Conservation (phyloP, 2,113 vertebrate genomes). For the Pteronura brasiliensis region DNA sequence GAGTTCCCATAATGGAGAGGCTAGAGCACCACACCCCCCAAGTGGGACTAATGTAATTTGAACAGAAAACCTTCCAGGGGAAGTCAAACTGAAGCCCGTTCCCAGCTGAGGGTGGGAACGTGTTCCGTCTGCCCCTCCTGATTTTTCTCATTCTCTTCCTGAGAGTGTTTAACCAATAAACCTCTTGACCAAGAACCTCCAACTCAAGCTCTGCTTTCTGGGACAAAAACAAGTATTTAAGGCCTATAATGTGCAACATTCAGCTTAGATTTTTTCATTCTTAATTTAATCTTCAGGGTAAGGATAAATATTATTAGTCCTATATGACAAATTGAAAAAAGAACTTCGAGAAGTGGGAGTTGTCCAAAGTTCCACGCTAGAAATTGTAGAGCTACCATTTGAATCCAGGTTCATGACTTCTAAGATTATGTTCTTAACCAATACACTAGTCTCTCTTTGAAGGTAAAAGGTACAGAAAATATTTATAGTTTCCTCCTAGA, state of each 20-base stretch:
- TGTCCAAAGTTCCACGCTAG: neutral
- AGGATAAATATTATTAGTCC: neutral
- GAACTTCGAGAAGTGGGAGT: neutral
- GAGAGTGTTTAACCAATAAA: neutral
- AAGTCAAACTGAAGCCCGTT: neutral
- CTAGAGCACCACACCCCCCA: accelerated
- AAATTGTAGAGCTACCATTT: neutral
- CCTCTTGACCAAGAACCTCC: neutral
- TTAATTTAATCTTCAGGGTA: neutral
- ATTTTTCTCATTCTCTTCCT: neutral
- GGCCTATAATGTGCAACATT: neutral
- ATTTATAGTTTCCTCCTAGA: neutral
- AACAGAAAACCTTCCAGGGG: neutral
- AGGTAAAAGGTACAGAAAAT: neutral
- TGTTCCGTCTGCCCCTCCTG: neutral
- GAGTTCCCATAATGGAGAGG: neutral
- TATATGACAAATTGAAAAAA: neutral
- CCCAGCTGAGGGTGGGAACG: neutral
- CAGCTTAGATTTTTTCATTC: neutral
- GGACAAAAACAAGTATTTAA: neutral
- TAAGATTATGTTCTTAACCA: neutral
- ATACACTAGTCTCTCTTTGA: neutral
- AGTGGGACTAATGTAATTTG: neutral
- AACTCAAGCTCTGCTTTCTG: neutral
- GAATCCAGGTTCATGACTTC: neutral